Conservation (phyloP, 2,113 vertebrate species). For the Otolemur garnettii region DNA sequence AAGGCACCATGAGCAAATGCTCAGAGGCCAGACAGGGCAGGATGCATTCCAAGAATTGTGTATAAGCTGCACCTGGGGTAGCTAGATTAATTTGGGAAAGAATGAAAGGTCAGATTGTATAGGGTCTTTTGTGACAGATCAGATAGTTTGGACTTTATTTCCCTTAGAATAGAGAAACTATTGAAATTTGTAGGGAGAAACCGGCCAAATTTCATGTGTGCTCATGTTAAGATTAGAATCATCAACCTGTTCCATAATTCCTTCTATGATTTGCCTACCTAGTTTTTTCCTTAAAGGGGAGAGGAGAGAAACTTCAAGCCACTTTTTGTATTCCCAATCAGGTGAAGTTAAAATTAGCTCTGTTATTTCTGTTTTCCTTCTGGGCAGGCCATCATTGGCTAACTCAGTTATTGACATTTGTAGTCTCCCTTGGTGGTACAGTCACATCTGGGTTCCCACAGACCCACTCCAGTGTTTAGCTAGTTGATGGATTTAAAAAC, state of each 20-base stretch:
- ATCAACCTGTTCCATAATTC: neutral
- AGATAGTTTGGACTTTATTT: neutral
- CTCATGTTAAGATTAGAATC: neutral
- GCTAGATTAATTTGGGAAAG: neutral
- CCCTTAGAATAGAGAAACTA: neutral
- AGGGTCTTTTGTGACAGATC: neutral
- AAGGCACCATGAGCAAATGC: neutral
- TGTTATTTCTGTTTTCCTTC: neutral
- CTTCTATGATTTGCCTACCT: neutral
- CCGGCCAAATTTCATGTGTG: neutral
- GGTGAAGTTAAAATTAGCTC: conserved; percentile 23
- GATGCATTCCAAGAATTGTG: neutral
- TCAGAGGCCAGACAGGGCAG: neutral
- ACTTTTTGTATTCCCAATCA: neutral
- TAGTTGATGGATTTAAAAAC: conserved; percentile 27
- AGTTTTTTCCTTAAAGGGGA: neutral
- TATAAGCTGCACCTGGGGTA: neutral
- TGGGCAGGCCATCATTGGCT: neutral
- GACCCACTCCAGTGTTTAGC: neutral
- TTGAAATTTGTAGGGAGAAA: neutral
- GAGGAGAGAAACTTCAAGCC: neutral
- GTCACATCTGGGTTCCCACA: neutral
- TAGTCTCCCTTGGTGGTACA: neutral
- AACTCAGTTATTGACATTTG: neutral
- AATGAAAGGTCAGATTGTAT: neutral